Conservation (phyloP, 2,797 vertebrate genomes). For the Coccyzus lansbergi region DNA sequence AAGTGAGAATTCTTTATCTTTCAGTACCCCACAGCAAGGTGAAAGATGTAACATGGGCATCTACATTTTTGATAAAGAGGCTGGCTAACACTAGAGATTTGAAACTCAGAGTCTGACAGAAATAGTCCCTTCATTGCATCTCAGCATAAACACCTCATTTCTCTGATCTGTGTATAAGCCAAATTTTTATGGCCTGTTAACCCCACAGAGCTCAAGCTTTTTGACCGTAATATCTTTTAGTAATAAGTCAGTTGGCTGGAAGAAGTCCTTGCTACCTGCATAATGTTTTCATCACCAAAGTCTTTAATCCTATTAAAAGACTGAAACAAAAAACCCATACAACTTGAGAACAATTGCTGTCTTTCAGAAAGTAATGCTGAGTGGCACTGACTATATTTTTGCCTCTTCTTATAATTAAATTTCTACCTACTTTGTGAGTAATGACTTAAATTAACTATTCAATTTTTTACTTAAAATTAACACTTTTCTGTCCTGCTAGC, state of each 20-base stretch:
- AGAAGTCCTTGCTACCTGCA: neutral
- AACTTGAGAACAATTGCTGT: neutral
- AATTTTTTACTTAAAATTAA: neutral
- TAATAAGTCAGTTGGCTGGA: neutral
- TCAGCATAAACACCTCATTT: neutral
- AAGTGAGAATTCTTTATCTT: neutral
- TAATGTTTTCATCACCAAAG: neutral
- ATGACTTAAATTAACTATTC: neutral
- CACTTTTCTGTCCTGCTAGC: neutral
- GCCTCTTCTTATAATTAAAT: neutral
- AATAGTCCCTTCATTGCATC: neutral
- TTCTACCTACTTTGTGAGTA: neutral
- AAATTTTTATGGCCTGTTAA: neutral
- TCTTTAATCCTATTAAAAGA: constrained; percentile 1
- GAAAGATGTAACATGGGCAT: neutral
- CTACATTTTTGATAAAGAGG: neutral
- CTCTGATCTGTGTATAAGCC: neutral
- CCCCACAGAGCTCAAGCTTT: neutral
- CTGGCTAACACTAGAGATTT: neutral
- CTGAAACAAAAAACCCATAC: neutral
- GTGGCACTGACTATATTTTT: neutral
- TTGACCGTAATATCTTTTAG: neutral
- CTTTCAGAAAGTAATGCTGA: neutral
- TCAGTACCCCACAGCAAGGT: neutral
- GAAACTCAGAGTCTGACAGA: neutral